Conservation (phyloP, 1,140 invertebrate genomes). For the Eriosoma lanigerum region DNA sequence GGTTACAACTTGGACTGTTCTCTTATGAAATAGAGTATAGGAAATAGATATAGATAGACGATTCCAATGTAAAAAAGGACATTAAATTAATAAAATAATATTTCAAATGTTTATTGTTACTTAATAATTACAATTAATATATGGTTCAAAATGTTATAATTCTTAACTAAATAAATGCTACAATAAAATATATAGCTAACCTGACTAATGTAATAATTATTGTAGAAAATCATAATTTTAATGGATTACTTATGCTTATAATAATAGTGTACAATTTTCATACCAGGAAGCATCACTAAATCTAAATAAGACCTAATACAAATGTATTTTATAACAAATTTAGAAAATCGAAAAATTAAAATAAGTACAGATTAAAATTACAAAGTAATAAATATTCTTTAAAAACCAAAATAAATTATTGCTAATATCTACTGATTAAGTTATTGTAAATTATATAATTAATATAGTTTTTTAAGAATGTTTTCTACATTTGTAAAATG, state of each 20-base stretch:
- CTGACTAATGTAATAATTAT: conserved; percentile 9
- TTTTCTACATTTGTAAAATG: neutral
- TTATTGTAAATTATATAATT: no score
- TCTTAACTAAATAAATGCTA: conserved; percentile 13
- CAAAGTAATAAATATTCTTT: conserved; percentile 19
- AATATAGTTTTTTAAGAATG: conserved; percentile 21
- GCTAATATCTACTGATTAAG: no score
- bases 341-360: conserved; percentile 1
- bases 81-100: conserved; percentile 37
- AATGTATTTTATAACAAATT: conserved; percentile 2
- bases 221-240: conserved; percentile 3
- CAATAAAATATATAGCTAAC: conserved; percentile 18
- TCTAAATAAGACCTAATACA: neutral
- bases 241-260: neutral
- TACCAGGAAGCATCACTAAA: conserved; percentile 15
- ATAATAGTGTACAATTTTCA: conserved; percentile 20
- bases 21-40: no score
- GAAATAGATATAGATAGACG: neutral
- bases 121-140: conserved; percentile 20
- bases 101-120: conserved; percentile 34
- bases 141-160: neutral
- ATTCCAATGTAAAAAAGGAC: neutral
- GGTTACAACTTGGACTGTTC: no score
- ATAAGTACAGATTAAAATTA: conserved; percentile 14
- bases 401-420: conserved; percentile 33